phyloP scores from a whole-genome alignment of 2,888 invertebrate genomes.

The Spialia ferax region DNA sequence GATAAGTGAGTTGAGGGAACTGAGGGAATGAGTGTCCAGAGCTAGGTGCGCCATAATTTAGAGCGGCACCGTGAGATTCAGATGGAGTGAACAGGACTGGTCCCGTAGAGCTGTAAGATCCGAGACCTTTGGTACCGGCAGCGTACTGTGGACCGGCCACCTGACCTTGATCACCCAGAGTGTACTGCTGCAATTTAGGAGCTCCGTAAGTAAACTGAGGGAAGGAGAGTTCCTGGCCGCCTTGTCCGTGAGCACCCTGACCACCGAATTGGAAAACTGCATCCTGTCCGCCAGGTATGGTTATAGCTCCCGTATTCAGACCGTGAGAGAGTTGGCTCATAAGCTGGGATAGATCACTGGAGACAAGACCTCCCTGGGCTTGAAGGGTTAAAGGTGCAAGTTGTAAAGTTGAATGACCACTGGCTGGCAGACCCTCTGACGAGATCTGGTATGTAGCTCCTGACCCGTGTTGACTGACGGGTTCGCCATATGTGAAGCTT shows the following conservation, averaged over 20 bases:
- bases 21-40: slow-evolving; percentile 50
- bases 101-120: slow-evolving; percentile 75
- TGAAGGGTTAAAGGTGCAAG: slow-evolving; percentile 74
- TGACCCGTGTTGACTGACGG: slow-evolving; percentile 54
- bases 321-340: slow-evolving; percentile 77
- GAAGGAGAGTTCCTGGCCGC: slow-evolving; percentile 62
- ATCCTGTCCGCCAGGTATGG: slow-evolving; percentile 62
- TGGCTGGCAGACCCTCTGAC: slow-evolving; percentile 62
- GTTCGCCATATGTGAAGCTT: slow-evolving; percentile 58
- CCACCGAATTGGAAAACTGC: slow-evolving; percentile 62
- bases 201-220: slow-evolving; percentile 65
- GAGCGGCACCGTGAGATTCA: slow-evolving; percentile 55
- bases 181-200: slow-evolving; percentile 66
- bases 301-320: slow-evolving; percentile 68
- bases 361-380: slow-evolving; percentile 62
- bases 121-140: slow-evolving; percentile 74
- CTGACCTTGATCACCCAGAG: slow-evolving; percentile 60
- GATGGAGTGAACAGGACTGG: slow-evolving; percentile 76
- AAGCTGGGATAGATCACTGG: slow-evolving; percentile 71
- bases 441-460: slow-evolving; percentile 61
- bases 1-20: too few relatives aligned
- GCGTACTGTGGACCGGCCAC: slow-evolving; percentile 68
- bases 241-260: slow-evolving; percentile 55
- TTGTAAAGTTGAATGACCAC: slow-evolving; percentile 67
- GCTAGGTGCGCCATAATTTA: slow-evolving; percentile 59